Evolutionary conservation across 2,797 vertebrate species (phyloP), one percentile per base, ranked within the genome.

Genomic region (Numenius phaeopus): DNA sequence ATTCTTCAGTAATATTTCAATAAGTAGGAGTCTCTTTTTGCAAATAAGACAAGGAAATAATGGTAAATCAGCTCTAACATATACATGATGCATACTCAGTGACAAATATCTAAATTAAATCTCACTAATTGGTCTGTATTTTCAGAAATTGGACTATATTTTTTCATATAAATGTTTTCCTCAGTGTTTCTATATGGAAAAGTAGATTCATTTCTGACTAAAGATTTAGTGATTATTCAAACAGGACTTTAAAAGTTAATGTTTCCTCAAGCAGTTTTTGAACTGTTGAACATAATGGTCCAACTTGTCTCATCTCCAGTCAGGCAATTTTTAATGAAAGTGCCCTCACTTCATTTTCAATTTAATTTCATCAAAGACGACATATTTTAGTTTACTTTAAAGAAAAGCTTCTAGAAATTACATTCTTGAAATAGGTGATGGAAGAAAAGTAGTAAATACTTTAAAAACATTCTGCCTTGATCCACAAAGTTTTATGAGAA

Each of bases 1-100:
- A 98, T 98, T 98, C 96, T 98, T 98, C 96, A 97, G 97, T 98
- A 98, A 98, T 98, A 98, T 97, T 98, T 98, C 98, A 98, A 98
- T 98, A 98, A 98, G 96, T 94, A 96, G 97, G 96, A 95, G 91
- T 96, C 95, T 97, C 93, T 96, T 98, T 98, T 97, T 97, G 91
- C 97, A 98, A 97, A 96, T 96, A 98, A 97, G 86, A 95, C 89
- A 90, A 97, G 93, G 90, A 97, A 97, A 95, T 89, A 97, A 95
- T 92, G 81, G 78, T 82, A 98, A 97, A 97, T 97, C 91, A 97
- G 82, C 69, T 97, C 91, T 96, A 97, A 96, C 97, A 87, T 94
- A 97, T 96, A 97, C 4, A 32, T 94, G 89, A 94, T 90, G 86
- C 87, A 97, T 91, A 87, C 90, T 83, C 93, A 87, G 90, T 94